Base-by-base conservation (phyloP, 2,888 invertebrate genomes). In the Coenonympha glycerion region DNA sequence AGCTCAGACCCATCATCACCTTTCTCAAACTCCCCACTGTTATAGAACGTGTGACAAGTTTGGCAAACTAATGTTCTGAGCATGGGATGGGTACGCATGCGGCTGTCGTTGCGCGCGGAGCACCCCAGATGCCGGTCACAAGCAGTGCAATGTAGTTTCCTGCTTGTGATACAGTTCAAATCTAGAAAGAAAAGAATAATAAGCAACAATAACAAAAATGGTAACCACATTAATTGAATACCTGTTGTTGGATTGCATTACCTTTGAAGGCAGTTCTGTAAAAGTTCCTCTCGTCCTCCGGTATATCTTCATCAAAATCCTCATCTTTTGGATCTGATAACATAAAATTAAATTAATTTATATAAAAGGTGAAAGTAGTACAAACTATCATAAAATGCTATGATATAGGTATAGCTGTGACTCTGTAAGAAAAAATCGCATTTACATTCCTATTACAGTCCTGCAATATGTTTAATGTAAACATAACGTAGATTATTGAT, bases 1-100 rank as follows among this genome's bases (percentile, higher is more conserved):
- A 94, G 78, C 70, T 94, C 94, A 11, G 93, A 94, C 18, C 93
- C 93, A 79, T 94, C 94, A 71, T 94, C 93, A 42, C 94, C 94
- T 77, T 93, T 93, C 53, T 92, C 93, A 73, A 94, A 94, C 62
- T 92, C 93, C 3, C 94, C 94, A 71, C 93, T 93, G 46, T 92
- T 92, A 68, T 94, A 94, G 70, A 94, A 94, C 30, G 92, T 90
- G 61, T 91, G 91, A 71, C 94, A 94, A 39, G 89, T 88, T 41
- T 90, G 89, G 65, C 94, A 94, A 28, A 94, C 89, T 6, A 94
- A 78, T 0, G 93, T 93, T 26, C 91, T 90, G 2, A 94, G 70
- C 69, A 93, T 81, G 0, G 94, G 94, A 79, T 94, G 94, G 66
- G 91, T 89, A 49, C 89, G 90, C 79, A 94, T 90, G 50, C 90